Evolutionary conservation across 2,113 vertebrate genomes (phyloP).

Genomic region (Panthera uncia): DNA sequence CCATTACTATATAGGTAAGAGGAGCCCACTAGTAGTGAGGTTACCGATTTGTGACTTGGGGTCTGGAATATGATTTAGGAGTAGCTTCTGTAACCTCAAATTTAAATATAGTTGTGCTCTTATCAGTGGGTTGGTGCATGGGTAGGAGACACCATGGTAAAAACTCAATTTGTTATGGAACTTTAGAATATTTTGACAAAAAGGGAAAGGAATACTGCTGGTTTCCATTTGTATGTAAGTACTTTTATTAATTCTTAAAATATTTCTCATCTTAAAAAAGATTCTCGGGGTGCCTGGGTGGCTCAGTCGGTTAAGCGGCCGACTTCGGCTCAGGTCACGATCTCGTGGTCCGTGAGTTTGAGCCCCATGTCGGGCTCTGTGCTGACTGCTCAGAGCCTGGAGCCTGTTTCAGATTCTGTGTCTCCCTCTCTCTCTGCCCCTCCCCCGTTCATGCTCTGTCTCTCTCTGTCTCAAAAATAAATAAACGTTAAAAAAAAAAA

Average conservation of each 20-base stretch:
- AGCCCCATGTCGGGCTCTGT: no score
- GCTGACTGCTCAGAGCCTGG: no score
- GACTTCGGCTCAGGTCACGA: no score
- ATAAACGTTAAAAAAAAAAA: no score
- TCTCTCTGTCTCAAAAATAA: no score
- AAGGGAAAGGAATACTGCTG: not conserved
- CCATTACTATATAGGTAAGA: not conserved
- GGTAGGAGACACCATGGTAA: not conserved
- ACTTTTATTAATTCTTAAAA: not conserved
- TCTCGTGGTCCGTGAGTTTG: no score
- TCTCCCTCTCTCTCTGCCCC: no score
- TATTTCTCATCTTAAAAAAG: not conserved
- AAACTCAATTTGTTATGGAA: not conserved
- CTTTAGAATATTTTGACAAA: not conserved
- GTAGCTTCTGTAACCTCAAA: not conserved
- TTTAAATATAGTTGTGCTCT: not conserved
- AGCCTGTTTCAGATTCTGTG: no score
- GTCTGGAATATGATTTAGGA: not conserved
- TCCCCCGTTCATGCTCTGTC: no score
- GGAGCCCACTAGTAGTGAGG: not conserved
- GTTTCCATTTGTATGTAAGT: not conserved
- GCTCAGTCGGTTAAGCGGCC: no score
- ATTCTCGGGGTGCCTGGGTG: no score
- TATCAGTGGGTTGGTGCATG: not conserved
- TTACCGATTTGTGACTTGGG: not conserved